These are phyloP conservation scores for Protonemura montana DNA, from an alignment of 2,888 invertebrate species.

Conservation along the genomic window DNA sequence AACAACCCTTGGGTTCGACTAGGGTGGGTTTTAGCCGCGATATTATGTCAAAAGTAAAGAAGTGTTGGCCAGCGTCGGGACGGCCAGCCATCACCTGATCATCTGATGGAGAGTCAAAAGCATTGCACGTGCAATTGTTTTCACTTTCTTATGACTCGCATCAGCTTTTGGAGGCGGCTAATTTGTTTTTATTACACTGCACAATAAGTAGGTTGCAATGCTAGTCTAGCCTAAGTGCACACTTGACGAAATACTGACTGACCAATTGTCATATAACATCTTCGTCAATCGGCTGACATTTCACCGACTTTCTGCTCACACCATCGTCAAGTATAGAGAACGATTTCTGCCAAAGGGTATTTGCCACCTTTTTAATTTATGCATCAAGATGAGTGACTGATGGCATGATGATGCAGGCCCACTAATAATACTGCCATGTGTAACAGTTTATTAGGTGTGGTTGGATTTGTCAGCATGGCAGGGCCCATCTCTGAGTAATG, in stretches of 20 bases:
- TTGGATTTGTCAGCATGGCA: constrained; percentile 15
- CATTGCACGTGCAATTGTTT: neutral
- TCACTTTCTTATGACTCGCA: neutral
- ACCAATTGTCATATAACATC: neutral
- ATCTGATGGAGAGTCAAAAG: too few relatives aligned
- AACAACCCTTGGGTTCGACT: too few relatives aligned
- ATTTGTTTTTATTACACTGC: neutral
- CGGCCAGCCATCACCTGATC: too few relatives aligned
- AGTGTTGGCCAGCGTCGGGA: neutral
- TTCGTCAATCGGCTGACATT: neutral
- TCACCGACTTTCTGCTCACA: neutral
- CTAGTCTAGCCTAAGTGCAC: neutral
- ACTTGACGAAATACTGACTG: neutral
- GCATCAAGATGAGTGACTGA: constrained; percentile 25
- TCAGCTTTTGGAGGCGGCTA: neutral
- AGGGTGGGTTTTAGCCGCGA: too few relatives aligned
- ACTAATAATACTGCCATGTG: constrained; percentile 22
- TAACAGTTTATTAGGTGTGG: constrained; percentile 28
- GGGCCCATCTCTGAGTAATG: constrained; percentile 9
- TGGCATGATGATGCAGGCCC: constrained; percentile 10
- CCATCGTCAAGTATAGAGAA: too few relatives aligned
- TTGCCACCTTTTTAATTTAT: constrained; percentile 13
- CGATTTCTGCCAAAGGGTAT: too few relatives aligned
- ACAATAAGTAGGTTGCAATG: neutral
- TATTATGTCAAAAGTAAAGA: neutral